phyloP scores from a whole-genome alignment of 2,113 vertebrate genomes.

The Catagonus wagneri region DNA sequence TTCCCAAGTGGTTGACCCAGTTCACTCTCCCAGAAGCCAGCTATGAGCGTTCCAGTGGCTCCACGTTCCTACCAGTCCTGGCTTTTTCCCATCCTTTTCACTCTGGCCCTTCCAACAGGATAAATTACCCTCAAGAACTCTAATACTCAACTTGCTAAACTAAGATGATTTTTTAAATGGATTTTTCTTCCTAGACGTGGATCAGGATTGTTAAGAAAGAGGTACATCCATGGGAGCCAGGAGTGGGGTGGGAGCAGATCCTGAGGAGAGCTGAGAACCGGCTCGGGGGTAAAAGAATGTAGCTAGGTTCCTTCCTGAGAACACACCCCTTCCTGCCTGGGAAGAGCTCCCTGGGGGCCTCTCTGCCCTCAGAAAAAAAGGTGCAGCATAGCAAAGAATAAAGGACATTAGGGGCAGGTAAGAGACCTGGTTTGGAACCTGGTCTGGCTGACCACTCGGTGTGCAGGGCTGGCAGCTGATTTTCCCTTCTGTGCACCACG shows the following conservation, averaged over 20 bases:
- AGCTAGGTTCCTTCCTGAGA: background rate
- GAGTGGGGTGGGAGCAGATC: background rate
- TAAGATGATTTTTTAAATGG: background rate
- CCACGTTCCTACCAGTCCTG: background rate
- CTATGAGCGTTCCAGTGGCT: rapidly evolving
- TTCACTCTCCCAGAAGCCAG: background rate
- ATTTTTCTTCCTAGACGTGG: background rate
- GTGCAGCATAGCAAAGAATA: background rate
- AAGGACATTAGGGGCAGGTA: background rate
- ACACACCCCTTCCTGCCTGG: background rate
- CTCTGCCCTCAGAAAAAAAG: background rate
- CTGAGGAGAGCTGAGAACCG: background rate
- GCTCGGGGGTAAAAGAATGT: rapidly evolving
- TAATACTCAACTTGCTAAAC: background rate
- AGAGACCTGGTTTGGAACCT: background rate
- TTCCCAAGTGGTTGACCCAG: background rate
- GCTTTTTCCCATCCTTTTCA: background rate
- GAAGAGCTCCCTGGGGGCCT: background rate
- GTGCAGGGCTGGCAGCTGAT: background rate
- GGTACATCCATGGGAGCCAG: rapidly evolving
- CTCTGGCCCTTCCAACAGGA: background rate
- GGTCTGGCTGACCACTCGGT: rapidly evolving
- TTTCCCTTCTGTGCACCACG: background rate
- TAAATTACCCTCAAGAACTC: background rate
- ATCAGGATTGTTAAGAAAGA: background rate